phyloP scores from a whole-genome alignment of 2,113 vertebrate species.

The Piliocolobus tephrosceles region DNA sequence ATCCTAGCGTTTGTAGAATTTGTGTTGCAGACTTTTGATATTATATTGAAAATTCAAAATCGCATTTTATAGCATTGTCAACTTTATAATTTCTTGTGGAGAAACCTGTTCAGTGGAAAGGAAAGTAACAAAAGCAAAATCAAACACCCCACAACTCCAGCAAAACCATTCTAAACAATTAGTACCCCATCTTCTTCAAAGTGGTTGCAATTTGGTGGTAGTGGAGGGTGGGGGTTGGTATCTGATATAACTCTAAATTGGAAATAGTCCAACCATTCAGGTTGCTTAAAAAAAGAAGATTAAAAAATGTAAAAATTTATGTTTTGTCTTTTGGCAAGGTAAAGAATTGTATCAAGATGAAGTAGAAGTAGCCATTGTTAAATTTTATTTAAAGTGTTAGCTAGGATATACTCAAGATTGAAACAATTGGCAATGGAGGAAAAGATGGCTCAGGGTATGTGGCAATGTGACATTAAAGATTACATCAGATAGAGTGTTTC shows the following conservation, averaged over 20 bases:
- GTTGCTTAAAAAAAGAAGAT: neutral
- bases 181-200: neutral
- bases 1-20: neutral
- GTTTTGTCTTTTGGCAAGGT: slow-evolving; percentile 7
- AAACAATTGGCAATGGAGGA: slow-evolving; percentile 18
- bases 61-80: neutral
- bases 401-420: neutral
- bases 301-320: neutral
- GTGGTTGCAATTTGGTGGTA: neutral
- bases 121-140: slow-evolving; percentile 35
- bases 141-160: neutral
- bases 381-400: slow-evolving; percentile 7
- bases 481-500: neutral
- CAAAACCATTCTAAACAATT: neutral
- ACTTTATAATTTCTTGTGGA: neutral
- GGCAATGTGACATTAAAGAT: slow-evolving; percentile 28
- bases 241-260: slow-evolving; percentile 17
- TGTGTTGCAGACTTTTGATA: neutral
- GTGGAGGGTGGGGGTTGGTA: neutral
- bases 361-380: neutral
- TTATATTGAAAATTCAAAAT: slow-evolving; percentile 18
- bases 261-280: slow-evolving; percentile 22
- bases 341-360: slow-evolving; percentile 13
- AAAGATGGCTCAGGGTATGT: neutral
- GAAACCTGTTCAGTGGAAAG: slow-evolving; percentile 16